phyloP scores from a whole-genome alignment of 2,888 invertebrate genomes.

The Nomada fabriciana region DNA sequence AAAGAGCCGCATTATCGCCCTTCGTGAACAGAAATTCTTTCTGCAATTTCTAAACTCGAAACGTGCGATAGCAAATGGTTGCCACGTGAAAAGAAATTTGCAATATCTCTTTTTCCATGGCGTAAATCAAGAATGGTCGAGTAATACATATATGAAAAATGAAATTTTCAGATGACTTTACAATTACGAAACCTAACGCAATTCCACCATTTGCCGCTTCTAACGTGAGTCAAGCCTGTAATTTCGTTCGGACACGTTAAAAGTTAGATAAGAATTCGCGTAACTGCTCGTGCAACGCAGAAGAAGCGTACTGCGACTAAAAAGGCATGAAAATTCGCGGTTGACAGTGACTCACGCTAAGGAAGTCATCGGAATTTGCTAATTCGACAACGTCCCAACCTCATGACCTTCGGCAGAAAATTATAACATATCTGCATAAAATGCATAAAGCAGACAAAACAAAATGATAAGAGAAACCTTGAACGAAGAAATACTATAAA shows the following conservation, averaged over 20 bases:
- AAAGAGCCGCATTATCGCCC: neutral
- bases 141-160: too few relatives aligned
- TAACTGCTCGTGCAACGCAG: neutral
- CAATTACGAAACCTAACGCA: too few relatives aligned
- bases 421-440: neutral
- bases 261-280: neutral
- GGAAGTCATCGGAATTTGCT: conserved; percentile 59
- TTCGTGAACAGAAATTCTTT: too few relatives aligned
- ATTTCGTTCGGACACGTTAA: neutral
- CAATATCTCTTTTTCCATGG: too few relatives aligned
- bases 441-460: neutral
- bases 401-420: conserved; percentile 36
- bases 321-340: conserved; percentile 54
- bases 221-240: neutral
- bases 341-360: conserved; percentile 58
- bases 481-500: neutral
- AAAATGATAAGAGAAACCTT: neutral
- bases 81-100: too few relatives aligned
- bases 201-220: too few relatives aligned
- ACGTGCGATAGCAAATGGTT: too few relatives aligned
- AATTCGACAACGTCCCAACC: conserved; percentile 56
- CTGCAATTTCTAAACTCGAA: too few relatives aligned
- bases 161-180: too few relatives aligned
- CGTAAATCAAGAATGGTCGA: too few relatives aligned
- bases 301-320: conserved; percentile 18